Conservation (phyloP, 2,888 invertebrate species). For the Drosophila anomalipes region DNA sequence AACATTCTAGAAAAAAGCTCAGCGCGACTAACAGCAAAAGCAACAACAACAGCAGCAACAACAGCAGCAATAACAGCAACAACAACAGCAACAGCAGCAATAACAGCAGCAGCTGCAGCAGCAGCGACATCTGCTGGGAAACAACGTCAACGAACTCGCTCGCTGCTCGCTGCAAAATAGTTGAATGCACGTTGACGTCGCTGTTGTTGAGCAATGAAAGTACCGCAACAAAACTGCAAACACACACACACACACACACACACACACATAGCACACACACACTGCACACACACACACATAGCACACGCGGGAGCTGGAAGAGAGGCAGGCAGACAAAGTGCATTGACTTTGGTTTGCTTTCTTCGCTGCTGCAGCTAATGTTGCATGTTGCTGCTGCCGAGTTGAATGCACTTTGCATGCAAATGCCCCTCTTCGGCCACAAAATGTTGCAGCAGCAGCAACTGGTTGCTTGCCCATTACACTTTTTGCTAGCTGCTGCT, state of each 20-base stretch:
- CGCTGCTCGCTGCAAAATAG: slow-evolving; percentile 50
- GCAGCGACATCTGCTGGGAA: slow-evolving; percentile 20
- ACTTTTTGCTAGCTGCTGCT: slow-evolving; percentile 21
- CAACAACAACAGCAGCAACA: not conserved
- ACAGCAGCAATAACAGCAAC: slow-evolving; percentile 23
- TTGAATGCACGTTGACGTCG: slow-evolving; percentile 28
- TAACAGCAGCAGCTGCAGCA: slow-evolving; percentile 4
- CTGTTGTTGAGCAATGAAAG: slow-evolving; percentile 75
- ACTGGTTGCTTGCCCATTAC: slow-evolving; percentile 42
- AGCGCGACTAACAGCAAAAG: slow-evolving; percentile 28
- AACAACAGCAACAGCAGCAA: slow-evolving; percentile 3
- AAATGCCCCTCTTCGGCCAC: slow-evolving; percentile 41
- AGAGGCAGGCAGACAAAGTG: slow-evolving; percentile 59
- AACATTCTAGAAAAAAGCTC: slow-evolving; percentile 69
- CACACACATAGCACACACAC: slow-evolving; percentile 13
- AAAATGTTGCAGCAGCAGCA: slow-evolving; percentile 41
- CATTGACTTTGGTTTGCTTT: slow-evolving; percentile 78
- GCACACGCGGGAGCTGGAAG: slow-evolving; percentile 19
- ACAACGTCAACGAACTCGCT: slow-evolving; percentile 74
- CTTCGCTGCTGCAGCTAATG: slow-evolving; percentile 52
- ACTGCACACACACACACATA: not conserved
- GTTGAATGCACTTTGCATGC: slow-evolving; percentile 74
- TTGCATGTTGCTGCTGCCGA: slow-evolving; percentile 40
- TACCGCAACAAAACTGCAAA: slow-evolving; percentile 76
- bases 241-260: slow-evolving; percentile 26